Evolutionary conservation across 2,113 vertebrate species (phyloP), one percentile per base, ranked within the genome.

Genomic region (Hirundichthys speculiger): DNA sequence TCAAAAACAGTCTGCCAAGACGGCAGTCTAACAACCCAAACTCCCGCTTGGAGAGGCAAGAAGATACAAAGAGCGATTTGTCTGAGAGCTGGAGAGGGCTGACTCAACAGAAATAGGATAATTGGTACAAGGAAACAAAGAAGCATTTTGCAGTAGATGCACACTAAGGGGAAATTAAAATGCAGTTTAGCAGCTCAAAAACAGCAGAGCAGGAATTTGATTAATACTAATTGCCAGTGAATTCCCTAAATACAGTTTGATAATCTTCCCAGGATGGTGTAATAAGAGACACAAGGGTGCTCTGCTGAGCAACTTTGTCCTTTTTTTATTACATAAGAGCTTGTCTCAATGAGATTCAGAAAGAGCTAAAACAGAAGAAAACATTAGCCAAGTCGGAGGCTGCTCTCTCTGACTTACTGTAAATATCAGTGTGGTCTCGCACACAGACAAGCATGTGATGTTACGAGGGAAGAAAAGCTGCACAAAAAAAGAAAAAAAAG

Each of bases 61-160:
- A 69, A 45, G 47, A 82, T 9, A 88, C 84, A 85, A 88, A 82
- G 80, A 69, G 52, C 50, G 58, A 79, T 75, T 59, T 83, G 79
- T 83, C 43, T 52, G 43, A 51, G 60, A 46, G 69, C 59, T 42
- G 34, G 12, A 13, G 25, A 74, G 21, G 40, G 75, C 82, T 84
- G 86, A 86, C 82, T 84, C 79, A 46, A 62, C 71, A 73, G 34
- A 84, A 83, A 64, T 13, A 7, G 25, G 27, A 65, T 19, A 74
- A 75, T 24, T 68, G 54, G 71, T 55, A 15, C 2, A n/a, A 75
- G 30, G 53, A 58, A 83, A 83, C 42, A 18, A 82, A 72, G 79
- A 82, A 73, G 67, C 58, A 58, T 61, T 40, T 62, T 46, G 21
- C 39, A 50, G 51, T 25, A 22, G 45, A 42, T 42, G 20, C 39